A percentile compares a stretch with the other conserved stretches of the same genome.
phyloP scores from a whole-genome alignment of 1,140 invertebrate species.

The Holcopasites calliopsidis region DNA sequence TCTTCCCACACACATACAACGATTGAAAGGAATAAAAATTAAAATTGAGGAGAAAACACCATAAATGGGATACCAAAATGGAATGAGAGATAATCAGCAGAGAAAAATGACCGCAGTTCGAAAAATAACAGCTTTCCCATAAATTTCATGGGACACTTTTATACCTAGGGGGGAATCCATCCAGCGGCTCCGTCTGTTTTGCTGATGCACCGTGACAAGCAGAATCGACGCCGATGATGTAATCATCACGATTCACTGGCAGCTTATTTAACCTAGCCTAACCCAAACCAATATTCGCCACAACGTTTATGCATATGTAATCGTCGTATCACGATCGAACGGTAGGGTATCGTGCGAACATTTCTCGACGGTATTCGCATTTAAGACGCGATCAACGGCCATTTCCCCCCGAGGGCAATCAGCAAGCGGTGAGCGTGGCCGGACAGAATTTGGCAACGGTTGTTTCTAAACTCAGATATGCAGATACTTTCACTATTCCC shows the following conservation, averaged over 20 bases:
- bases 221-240: constrained; percentile 34
- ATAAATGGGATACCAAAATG: no score
- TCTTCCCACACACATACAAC: neutral
- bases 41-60: no score
- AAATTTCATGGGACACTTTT: neutral
- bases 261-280: neutral
- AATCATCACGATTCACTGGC: constrained; percentile 23
- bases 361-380: neutral
- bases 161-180: neutral
- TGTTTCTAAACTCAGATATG: neutral
- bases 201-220: constrained; percentile 33
- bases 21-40: neutral
- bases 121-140: neutral
- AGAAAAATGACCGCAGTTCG: neutral
- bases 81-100: neutral
- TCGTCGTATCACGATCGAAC: neutral
- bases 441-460: neutral
- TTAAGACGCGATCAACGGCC: neutral
- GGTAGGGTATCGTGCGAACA: neutral
- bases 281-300: neutral
- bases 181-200: neutral
- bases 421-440: neutral
- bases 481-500: constrained; percentile 5
- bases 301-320: neutral
- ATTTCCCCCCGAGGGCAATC: neutral